Evolutionary conservation across 2,888 invertebrate species (phyloP).

Genomic region (Leucoptera coffeella): DNA sequence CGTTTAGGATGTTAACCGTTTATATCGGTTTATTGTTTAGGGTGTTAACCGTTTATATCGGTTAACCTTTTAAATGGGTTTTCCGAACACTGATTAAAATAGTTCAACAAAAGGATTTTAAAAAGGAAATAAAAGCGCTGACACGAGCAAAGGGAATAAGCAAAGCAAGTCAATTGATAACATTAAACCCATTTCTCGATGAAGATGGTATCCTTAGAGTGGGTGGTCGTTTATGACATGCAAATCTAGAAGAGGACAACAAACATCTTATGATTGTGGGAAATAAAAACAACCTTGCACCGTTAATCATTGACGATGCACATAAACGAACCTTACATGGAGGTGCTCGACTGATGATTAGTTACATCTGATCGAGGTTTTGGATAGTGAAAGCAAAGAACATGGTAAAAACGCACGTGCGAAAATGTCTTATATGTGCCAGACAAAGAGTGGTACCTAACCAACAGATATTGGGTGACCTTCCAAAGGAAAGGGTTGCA

Average conservation of each 20-base stretch:
- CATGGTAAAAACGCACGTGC: background rate
- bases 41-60: no score
- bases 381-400: background rate
- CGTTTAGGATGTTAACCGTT: no score
- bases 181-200: slow-evolving; percentile 1
- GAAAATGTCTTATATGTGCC: background rate
- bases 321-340: background rate
- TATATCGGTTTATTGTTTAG: no score
- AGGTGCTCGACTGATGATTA: background rate
- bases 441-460: background rate
- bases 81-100: no score
- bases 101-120: background rate
- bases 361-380: background rate
- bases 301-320: background rate
- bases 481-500: background rate
- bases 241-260: no score
- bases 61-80: no score
- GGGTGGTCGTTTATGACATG: slow-evolving; percentile 1
- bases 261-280: slow-evolving; percentile 1
- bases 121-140: background rate
- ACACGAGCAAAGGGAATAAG: background rate
- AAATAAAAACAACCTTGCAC: background rate
- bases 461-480: background rate
- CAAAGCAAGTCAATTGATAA: background rate
- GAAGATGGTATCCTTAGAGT: slow-evolving; percentile 1